phyloP scores from a whole-genome alignment of 2,113 vertebrate species.

The Sturnus vulgaris region DNA sequence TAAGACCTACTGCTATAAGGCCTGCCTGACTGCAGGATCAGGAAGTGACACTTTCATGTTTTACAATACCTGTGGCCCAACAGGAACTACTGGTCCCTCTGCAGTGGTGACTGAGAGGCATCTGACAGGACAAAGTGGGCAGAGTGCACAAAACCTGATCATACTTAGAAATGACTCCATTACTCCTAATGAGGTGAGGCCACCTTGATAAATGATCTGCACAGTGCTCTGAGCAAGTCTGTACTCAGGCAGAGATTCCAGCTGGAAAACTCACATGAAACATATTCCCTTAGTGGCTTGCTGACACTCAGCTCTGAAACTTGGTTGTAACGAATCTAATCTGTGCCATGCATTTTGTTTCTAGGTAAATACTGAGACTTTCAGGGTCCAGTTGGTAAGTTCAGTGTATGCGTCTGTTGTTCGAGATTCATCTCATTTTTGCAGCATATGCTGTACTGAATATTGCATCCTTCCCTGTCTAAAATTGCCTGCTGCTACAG shows the following conservation, averaged over 20 bases:
- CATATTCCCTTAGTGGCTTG: background rate
- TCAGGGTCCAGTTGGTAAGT: conserved; percentile 3
- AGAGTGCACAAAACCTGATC: conserved; percentile 85
- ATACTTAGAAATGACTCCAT: conserved; percentile 88
- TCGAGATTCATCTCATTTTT: background rate
- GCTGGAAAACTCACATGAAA: background rate
- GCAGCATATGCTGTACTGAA: background rate
- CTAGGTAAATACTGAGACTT: conserved; percentile 15
- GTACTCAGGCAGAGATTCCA: background rate
- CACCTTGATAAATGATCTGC: background rate
- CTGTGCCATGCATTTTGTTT: background rate
- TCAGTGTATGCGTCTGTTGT: background rate
- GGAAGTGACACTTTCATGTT: conserved; percentile 98
- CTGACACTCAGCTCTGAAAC: background rate
- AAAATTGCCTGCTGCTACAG: background rate
- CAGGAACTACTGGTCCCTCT: conserved; percentile 78
- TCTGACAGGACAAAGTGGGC: conserved; percentile 89
- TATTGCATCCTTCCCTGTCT: background rate
- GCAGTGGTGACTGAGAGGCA: conserved; percentile 88
- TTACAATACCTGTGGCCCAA: conserved; percentile 91
- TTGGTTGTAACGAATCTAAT: background rate
- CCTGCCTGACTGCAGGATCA: conserved; percentile 90
- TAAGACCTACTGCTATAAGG: conserved; percentile 98
- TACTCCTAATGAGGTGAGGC: conserved; percentile 85
- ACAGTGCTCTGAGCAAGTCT: background rate